These are phyloP conservation scores for Larimichthys polyactis DNA, from an alignment of 2,113 vertebrate species.

Conservation along the genomic window DNA sequence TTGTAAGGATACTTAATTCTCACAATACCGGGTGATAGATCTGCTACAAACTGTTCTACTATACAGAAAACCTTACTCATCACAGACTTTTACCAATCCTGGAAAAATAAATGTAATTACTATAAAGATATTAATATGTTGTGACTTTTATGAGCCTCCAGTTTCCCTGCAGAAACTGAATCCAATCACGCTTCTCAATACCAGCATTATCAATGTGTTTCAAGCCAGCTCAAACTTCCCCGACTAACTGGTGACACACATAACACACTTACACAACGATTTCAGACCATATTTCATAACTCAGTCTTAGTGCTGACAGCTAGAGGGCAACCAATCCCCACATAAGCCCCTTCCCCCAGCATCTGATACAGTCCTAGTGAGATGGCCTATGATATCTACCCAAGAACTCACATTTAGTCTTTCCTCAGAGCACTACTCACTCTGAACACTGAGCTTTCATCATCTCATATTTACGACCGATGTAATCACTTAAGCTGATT, in stretches of 20 bases:
- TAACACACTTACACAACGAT: constrained; percentile 14
- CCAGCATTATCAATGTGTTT: constrained; percentile 10
- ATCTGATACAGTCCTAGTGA: constrained; percentile 53
- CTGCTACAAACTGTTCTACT: neutral
- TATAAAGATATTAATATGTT: constrained; percentile 1
- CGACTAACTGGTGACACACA: constrained; percentile 25
- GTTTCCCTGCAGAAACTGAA: constrained; percentile 3
- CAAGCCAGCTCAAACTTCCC: constrained; percentile 13
- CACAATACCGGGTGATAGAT: neutral
- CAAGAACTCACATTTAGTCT: constrained; percentile 63
- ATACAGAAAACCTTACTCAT: neutral
- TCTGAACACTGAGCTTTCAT: constrained; percentile 71
- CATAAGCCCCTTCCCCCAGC: constrained; percentile 57
- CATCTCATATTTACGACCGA: constrained; percentile 75
- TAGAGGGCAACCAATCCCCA: constrained; percentile 87
- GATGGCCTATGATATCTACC: constrained; percentile 63
- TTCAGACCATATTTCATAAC: constrained; percentile 59
- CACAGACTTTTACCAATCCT: neutral
- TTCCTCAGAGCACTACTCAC: constrained; percentile 54
- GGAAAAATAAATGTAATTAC: neutral
- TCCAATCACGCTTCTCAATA: neutral
- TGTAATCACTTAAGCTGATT: constrained; percentile 82
- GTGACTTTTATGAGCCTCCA: constrained; percentile 25
- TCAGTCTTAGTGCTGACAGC: constrained; percentile 78
- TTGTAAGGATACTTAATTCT: neutral